phyloP scores from a whole-genome alignment of 2,797 vertebrate species.

The Propithecus perrieri region DNA sequence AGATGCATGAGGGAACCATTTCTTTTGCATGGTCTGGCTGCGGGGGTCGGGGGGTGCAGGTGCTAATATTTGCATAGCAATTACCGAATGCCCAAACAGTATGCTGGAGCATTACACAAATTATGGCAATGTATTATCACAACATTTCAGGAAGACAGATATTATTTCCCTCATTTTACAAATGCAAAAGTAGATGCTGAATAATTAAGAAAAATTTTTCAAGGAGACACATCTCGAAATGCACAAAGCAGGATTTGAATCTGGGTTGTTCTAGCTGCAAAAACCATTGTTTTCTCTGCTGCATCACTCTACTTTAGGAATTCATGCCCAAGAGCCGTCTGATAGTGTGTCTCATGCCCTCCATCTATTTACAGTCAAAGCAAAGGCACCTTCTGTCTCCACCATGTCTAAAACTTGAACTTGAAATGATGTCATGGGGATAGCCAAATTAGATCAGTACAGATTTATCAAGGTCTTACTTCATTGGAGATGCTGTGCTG shows the following conservation, averaged over 20 bases:
- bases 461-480: conserved; percentile 59
- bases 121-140: neutral
- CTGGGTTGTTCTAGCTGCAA: neutral
- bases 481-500: neutral
- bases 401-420: conserved; percentile 71
- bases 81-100: neutral
- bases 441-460: conserved; percentile 65
- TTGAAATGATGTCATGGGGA: conserved; percentile 73
- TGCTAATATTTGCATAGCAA: neutral
- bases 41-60: neutral
- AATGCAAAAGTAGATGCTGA: neutral
- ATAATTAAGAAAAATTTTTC: neutral
- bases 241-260: neutral
- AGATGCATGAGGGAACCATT: neutral
- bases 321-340: neutral
- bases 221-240: neutral
- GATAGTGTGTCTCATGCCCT: neutral
- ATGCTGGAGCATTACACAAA: neutral
- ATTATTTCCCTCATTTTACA: neutral
- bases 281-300: neutral
- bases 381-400: conserved; percentile 71
- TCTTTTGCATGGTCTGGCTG: neutral
- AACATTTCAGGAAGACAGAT: conserved; percentile 32
- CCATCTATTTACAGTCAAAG: conserved; percentile 31
- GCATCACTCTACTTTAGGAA: neutral